A percentile compares a stretch with the other conserved stretches of the same genome.
These are phyloP conservation scores for Streblospio benedicti DNA, from an alignment of 1,140 invertebrate species.

Conservation along the genomic window DNA sequence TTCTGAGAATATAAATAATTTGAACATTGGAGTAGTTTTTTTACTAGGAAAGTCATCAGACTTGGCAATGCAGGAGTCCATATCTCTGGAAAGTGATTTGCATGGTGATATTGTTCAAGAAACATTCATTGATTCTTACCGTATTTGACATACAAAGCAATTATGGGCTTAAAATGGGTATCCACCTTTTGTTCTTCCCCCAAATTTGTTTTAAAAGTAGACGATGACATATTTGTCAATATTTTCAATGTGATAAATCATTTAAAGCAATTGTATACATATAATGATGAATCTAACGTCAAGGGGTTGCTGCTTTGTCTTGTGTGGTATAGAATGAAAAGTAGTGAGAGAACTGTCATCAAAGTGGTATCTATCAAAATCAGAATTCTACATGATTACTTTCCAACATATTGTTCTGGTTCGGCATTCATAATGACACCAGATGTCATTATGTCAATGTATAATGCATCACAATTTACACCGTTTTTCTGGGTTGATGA, in stretches of 20 bases:
- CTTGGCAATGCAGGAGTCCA: slow-evolving; percentile 37
- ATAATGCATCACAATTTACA: slow-evolving; percentile 29
- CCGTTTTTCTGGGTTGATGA: slow-evolving; percentile 48
- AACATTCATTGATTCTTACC: slow-evolving; percentile 66
- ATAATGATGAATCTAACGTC: no score
- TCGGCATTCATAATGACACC: slow-evolving; percentile 45
- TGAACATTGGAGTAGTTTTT: slow-evolving; percentile 52
- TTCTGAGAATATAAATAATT: slow-evolving; percentile 16
- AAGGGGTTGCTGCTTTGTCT: slow-evolving; percentile 31
- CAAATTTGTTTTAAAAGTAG: slow-evolving; percentile 47
- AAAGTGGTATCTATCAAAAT: slow-evolving; percentile 46
- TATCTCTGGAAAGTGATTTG: slow-evolving; percentile 54
- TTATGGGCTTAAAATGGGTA: slow-evolving; percentile 72
- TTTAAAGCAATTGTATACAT: no score
- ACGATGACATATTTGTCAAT: slow-evolving; percentile 52
- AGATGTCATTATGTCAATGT: slow-evolving; percentile 39
- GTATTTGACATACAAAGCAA: slow-evolving; percentile 75
- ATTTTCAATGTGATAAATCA: slow-evolving; percentile 17
- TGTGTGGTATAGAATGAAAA: slow-evolving; percentile 33
- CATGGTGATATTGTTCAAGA: slow-evolving; percentile 67
- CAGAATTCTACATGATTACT: slow-evolving; percentile 42
- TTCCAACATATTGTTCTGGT: slow-evolving; percentile 49
- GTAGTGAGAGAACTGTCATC: slow-evolving; percentile 38
- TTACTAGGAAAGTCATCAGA: slow-evolving; percentile 55
- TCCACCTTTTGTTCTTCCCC: slow-evolving; percentile 58